Conservation (phyloP, 2,888 invertebrate genomes). For the Trissolcus brochymenae region DNA sequence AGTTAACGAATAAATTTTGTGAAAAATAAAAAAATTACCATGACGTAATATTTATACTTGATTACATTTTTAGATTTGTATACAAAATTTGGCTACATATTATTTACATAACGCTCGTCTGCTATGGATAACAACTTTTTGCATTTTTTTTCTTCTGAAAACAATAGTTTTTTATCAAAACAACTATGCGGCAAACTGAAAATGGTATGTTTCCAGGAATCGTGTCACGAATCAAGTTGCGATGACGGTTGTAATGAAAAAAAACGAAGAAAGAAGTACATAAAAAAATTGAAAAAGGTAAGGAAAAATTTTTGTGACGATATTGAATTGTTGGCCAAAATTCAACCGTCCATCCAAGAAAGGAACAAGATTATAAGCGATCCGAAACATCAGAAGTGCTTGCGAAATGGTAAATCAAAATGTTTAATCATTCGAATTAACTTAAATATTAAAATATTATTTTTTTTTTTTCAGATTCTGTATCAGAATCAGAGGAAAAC, state of each 20-base stretch:
- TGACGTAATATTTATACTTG: no score
- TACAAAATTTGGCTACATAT: no score
- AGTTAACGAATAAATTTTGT: no score
- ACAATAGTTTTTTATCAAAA: no score
- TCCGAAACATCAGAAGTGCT: background rate
- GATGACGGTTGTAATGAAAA: conserved; percentile 21
- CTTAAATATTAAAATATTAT: no score
- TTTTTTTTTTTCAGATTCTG: background rate
- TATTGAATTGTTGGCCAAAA: conserved; percentile 30
- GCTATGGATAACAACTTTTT: no score
- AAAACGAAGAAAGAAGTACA: conserved; percentile 22
- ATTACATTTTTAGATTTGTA: no score
- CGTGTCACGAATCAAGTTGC: conserved; percentile 27
- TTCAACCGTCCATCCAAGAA: conserved; percentile 39
- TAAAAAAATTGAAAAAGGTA: conserved; percentile 40
- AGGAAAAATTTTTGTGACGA: conserved; percentile 18
- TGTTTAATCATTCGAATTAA: no score
- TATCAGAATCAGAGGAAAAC: background rate
- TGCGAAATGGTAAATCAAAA: background rate
- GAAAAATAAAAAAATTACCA: no score
- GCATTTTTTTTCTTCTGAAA: no score
- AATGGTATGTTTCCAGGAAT: conserved; percentile 24
- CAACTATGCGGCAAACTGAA: no score
- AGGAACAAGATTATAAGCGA: conserved; percentile 21
- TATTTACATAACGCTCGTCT: no score